Conservation (phyloP, 2,113 vertebrate genomes). For the Gnathonemus longibarbis region DNA sequence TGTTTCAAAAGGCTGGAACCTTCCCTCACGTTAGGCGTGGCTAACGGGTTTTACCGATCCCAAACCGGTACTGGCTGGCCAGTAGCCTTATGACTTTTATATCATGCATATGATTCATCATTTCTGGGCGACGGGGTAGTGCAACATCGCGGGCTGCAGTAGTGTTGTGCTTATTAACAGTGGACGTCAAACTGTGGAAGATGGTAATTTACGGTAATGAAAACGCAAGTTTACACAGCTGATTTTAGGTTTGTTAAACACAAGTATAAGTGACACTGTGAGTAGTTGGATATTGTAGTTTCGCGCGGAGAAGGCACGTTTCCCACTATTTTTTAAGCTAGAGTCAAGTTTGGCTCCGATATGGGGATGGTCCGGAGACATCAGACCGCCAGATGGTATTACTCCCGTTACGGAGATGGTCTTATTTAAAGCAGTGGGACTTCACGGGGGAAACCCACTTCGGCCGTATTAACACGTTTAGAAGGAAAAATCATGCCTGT, state of each 20-base stretch:
- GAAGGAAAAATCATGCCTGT: background rate
- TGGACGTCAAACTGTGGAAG: background rate
- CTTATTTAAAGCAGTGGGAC: background rate
- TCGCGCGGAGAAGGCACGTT: background rate
- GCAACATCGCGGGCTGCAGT: background rate
- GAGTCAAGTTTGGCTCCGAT: background rate
- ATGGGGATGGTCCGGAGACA: background rate
- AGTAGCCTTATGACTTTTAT: background rate
- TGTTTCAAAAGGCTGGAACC: background rate
- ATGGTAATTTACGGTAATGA: background rate
- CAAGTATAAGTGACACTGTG: background rate
- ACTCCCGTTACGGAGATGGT: background rate
- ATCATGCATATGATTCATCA: background rate
- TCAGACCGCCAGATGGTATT: constrained; percentile 8
- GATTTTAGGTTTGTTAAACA: background rate
- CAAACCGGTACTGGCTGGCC: background rate
- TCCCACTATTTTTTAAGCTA: background rate
- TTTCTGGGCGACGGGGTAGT: background rate
- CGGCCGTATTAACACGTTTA: background rate
- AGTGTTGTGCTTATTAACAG: background rate
- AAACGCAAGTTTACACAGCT: background rate
- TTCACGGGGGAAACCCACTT: background rate
- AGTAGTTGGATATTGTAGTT: background rate
- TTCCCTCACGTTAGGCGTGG: background rate
- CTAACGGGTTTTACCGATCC: background rate